Base-by-base conservation (phyloP, 2,113 vertebrate genomes). In the Mustela lutreola region DNA sequence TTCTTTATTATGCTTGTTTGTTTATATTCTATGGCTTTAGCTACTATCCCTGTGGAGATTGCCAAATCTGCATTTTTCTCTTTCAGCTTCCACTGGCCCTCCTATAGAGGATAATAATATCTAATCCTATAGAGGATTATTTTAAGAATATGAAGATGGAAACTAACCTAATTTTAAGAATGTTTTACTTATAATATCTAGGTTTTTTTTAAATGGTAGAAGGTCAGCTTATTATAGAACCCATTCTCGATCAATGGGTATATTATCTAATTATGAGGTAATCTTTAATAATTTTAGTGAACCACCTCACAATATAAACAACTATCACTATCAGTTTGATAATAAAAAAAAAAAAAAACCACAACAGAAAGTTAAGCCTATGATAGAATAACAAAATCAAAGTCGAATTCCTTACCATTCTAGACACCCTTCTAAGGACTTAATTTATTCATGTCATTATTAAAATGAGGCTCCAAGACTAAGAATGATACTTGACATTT, bases 311-410 rank as follows among this genome's bases (percentile, higher is more conserved):
- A 80, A 87, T 75, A 4, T 36, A 96, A 91, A 70, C 11, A 84
- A 85, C 89, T 75, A 63, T 82, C 76, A 91, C 33, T 48, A 76
- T 94, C 48, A 36, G 63, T 95, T 95, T 91, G 84, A 89, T 5
- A 9, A 39, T 39, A 87, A 91, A 81, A 86, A 87, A 88, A 76
- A 86, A 75, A 48, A 11, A 36, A 36, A 36, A 36, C 36, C 82
- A 28, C 9, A 48, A 18, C 71, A 84, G 42, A 88, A 89, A 87
- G 4, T n/a, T 92, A 83, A 82, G 24, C 9, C 15, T 89, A 9
- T 78, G 8, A 73, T 73, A 86, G 45, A 94, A 86, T 62, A 89
- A 53, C 22, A 92, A 88, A 75, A 83, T 83, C n/a, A 78, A 95
- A 94, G 79, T 5, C 19, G 79, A 11, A 53, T 10, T 60, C 21